Evolutionary conservation across 2,888 invertebrate genomes (phyloP).

Genomic region (Drosophila ezoana): DNA sequence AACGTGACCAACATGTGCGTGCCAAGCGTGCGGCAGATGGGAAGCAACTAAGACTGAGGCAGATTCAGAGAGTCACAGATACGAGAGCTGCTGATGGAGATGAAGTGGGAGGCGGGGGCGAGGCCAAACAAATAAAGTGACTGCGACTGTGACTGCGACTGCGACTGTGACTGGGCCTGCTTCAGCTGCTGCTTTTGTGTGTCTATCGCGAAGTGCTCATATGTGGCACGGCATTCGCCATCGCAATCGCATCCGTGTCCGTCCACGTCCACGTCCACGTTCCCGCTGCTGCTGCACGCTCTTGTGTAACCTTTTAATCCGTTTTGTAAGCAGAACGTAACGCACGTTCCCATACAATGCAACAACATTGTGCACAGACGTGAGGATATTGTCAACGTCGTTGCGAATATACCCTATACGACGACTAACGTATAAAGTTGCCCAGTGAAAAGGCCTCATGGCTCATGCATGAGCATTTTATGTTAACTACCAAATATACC

Average conservation of each 20-base stretch:
- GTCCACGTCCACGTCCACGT: constrained; percentile 5
- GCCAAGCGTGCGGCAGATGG: constrained; percentile 44
- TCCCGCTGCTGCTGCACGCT: constrained; percentile 63
- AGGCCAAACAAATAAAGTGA: constrained; percentile 66
- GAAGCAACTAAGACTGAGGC: constrained; percentile 11
- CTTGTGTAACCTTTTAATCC: constrained; percentile 83
- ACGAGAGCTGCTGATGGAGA: background rate
- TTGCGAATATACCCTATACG: constrained; percentile 10
- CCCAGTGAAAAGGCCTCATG: too few relatives aligned
- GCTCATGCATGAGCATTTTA: too few relatives aligned
- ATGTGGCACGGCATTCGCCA: constrained; percentile 44
- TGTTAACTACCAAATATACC: too few relatives aligned
- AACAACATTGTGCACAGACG: constrained; percentile 23
- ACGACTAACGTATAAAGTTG: background rate
- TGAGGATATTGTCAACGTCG: background rate
- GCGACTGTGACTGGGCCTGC: constrained; percentile 26
- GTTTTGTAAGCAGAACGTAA: constrained; percentile 82
- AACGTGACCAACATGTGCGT: constrained; percentile 79
- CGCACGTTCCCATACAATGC: constrained; percentile 71
- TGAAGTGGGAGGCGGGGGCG: constrained; percentile 20
- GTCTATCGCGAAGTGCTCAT: constrained; percentile 40
- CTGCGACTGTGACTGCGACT: constrained; percentile 51
- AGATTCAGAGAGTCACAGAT: constrained; percentile 18
- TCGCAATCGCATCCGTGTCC: constrained; percentile 58
- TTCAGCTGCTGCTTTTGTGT: constrained; percentile 40